Evolutionary conservation across 2,113 vertebrate genomes (phyloP), one percentile per base, ranked within the genome.

Genomic region (Forbesichthys papilliferus): DNA sequence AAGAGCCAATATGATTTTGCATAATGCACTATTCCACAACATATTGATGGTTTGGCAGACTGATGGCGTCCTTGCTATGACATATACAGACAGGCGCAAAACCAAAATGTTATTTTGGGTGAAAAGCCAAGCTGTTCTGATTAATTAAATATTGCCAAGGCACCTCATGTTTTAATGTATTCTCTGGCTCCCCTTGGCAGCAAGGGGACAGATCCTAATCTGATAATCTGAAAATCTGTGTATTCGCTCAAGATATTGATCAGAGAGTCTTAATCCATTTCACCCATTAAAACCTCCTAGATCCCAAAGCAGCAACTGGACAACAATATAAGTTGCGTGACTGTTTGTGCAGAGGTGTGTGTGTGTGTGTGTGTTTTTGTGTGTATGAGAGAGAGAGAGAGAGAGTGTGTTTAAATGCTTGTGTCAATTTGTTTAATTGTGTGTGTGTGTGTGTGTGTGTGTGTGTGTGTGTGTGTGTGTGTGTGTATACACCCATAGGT

Each of bases 201-300:
- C 73, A 61, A 53, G 67, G 79, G 84, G 66, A 79, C 76, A 80
- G 77, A 83, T 87, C 82, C 74, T 88, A 89, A 91, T 91, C 87
- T 87, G 88, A 86, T 87, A 86, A 87, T 87, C 82, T 83, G 86
- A 89, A 91, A 87, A 91, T 91, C 88, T 87, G 84, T 87, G 87
- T 89, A 87, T 91, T 86, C 75, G 84, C 87, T 79, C 79, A 74
- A 73, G 82, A 75, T 88, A 86, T 88, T 89, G 91, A 89, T 87
- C 86, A 89, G 79, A 77, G 70, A 61, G 68, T 69, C 75, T 88
- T 87, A 88, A 87, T 86, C 81, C 81, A 81, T 88, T 88, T 89
- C 80, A 80, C 76, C 86, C 79, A 69, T 82, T 81, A 87, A 88
- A 42, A 86, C 80, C 86, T 80, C 36, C 16, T 72, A 71, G 82